Conservation (phyloP, 2,888 invertebrate genomes). For the Nymphalis c-album region DNA sequence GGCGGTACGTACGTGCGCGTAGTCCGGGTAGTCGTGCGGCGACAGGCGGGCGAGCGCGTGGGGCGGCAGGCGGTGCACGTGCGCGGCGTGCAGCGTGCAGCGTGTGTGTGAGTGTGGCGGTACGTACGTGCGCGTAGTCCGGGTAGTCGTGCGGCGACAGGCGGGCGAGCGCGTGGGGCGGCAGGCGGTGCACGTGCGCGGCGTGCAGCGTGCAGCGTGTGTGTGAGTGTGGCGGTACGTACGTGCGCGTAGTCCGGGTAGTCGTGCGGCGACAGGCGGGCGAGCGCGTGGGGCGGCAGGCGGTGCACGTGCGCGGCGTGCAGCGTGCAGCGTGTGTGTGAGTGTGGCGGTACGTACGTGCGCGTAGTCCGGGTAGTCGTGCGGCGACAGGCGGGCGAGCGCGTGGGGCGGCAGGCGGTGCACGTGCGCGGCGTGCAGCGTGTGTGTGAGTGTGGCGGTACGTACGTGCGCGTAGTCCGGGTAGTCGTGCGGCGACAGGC, state of each 20-base stretch:
- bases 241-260: slow-evolving; percentile 94
- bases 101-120: background rate
- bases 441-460: background rate
- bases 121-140: slow-evolving; percentile 88
- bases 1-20: slow-evolving; percentile 83
- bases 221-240: slow-evolving; percentile 31
- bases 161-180: slow-evolving; percentile 83
- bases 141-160: slow-evolving; percentile 90
- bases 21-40: slow-evolving; percentile 91
- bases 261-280: slow-evolving; percentile 85
- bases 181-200: slow-evolving; percentile 87
- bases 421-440: slow-evolving; percentile 87
- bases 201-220: slow-evolving; percentile 86
- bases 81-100: slow-evolving; percentile 86
- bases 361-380: slow-evolving; percentile 93
- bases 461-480: slow-evolving; percentile 91
- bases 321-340: too few species aligned
- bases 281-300: slow-evolving; percentile 82
- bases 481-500: slow-evolving; percentile 87
- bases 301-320: slow-evolving; percentile 90
- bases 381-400: slow-evolving; percentile 84
- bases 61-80: slow-evolving; percentile 86
- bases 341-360: slow-evolving; percentile 72
- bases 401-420: slow-evolving; percentile 85
- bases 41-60: slow-evolving; percentile 85